phyloP scores from a whole-genome alignment of 2,888 invertebrate species.

The Xiphydria camelus region DNA sequence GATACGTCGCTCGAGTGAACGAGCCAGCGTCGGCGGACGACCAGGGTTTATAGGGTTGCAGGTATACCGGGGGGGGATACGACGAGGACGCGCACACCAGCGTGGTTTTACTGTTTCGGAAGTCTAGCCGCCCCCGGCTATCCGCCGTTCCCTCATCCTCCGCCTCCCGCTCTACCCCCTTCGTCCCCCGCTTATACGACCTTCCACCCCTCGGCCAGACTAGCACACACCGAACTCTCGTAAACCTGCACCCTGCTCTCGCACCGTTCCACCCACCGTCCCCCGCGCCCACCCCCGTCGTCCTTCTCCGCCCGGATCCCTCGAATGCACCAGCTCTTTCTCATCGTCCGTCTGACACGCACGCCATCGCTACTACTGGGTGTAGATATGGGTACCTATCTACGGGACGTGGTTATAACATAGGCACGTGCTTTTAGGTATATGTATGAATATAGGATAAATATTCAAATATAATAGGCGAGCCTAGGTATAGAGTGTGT shows the following conservation, averaged over 20 bases:
- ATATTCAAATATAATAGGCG: too few species aligned
- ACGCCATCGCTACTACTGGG: slow-evolving; percentile 37
- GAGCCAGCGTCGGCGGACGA: slow-evolving; percentile 40
- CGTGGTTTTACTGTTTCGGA: slow-evolving; percentile 52
- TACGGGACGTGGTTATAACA: too few species aligned
- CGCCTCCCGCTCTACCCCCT: slow-evolving; percentile 15
- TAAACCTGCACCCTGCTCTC: slow-evolving; percentile 40
- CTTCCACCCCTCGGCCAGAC: slow-evolving; percentile 48
- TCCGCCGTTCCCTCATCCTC: slow-evolving; percentile 27
- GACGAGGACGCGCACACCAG: slow-evolving; percentile 40
- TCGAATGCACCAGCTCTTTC: slow-evolving; percentile 44
- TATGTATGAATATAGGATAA: too few species aligned
- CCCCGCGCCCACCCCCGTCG: slow-evolving; percentile 2
- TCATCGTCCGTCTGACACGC: slow-evolving; percentile 48
- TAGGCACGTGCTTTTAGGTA: too few species aligned
- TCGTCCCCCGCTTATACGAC: slow-evolving; percentile 45
- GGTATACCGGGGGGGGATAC: slow-evolving; percentile 18
- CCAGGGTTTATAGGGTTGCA: slow-evolving; percentile 44
- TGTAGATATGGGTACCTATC: too few species aligned
- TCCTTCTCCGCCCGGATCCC: slow-evolving; percentile 29
- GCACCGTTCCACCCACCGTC: slow-evolving; percentile 8
- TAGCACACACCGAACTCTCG: slow-evolving; percentile 44
- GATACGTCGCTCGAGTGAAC: slow-evolving; percentile 45
- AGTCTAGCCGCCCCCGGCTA: slow-evolving; percentile 50
- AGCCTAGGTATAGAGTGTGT: too few species aligned